These are phyloP conservation scores for Austrofundulus limnaeus DNA, from an alignment of 2,113 vertebrate species.

Conservation along the genomic window DNA sequence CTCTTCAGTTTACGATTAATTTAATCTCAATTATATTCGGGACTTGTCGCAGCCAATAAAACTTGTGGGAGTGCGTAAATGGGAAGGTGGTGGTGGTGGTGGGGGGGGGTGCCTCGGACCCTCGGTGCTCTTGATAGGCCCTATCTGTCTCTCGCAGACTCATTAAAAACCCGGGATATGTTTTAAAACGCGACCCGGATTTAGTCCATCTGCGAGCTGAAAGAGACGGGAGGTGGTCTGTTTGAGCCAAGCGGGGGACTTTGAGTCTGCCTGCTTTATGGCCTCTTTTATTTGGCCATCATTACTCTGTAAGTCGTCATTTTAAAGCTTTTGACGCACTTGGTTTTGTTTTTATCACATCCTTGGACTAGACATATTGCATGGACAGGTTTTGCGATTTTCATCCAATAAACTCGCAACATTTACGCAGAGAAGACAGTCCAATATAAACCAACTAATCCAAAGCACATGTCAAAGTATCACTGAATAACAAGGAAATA, in stretches of 20 bases:
- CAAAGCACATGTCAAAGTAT: neutral
- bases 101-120: conserved; percentile 65
- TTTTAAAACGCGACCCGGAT: conserved; percentile 79
- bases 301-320: conserved; percentile 27
- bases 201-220: conserved; percentile 80
- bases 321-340: conserved; percentile 40
- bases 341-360: conserved; percentile 55
- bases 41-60: conserved; percentile 81
- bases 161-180: conserved; percentile 72
- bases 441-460: neutral
- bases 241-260: conserved; percentile 39
- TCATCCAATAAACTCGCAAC: neutral
- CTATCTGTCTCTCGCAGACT: conserved; percentile 80
- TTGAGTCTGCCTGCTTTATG: conserved; percentile 32
- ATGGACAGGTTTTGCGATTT: conserved; percentile 7
- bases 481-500: neutral
- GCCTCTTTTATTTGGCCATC: conserved; percentile 39
- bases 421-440: conserved; percentile 1
- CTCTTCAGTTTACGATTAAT: conserved; percentile 86
- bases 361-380: conserved; percentile 28
- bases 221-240: conserved; percentile 34
- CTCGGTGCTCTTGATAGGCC: conserved; percentile 76
- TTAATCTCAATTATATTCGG: conserved; percentile 84
- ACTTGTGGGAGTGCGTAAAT: conserved; percentile 68
- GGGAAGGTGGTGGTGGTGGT: conserved; percentile 42